Evolutionary conservation across 2,113 vertebrate genomes (phyloP).

Genomic region (Nipponia nippon): DNA sequence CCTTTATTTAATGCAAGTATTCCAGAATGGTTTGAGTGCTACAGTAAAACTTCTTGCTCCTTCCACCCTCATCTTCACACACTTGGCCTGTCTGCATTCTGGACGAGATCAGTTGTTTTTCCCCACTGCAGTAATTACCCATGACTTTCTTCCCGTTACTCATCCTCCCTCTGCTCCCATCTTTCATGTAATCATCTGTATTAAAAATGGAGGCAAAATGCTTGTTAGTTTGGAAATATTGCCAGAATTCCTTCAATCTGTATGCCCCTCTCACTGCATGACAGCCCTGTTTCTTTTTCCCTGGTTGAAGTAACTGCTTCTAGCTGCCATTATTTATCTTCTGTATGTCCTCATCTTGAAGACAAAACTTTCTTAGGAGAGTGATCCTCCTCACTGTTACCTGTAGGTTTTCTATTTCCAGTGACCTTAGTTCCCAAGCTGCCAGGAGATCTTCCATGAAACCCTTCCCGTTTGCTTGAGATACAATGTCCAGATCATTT

Average conservation of each 20-base stretch:
- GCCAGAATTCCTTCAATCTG: background rate
- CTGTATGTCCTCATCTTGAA: background rate
- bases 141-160: background rate
- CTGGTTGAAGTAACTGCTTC: background rate
- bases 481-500: background rate
- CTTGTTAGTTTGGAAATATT: background rate
- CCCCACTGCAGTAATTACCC: background rate
- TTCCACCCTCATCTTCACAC: background rate
- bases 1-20: background rate
- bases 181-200: background rate
- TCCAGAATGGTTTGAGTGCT: background rate
- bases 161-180: background rate
- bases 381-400: background rate
- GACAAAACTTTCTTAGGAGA: background rate
- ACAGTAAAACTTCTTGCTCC: background rate
- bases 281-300: background rate
- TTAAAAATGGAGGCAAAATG: background rate
- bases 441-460: background rate
- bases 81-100: background rate
- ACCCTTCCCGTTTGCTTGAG: background rate
- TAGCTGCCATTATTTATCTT: background rate
- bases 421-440: background rate
- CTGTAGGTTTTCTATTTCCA: background rate
- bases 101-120: rapidly evolving
- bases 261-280: background rate